Evolutionary conservation across 2,113 vertebrate species (phyloP).

Genomic region (Bombycilla garrulus): DNA sequence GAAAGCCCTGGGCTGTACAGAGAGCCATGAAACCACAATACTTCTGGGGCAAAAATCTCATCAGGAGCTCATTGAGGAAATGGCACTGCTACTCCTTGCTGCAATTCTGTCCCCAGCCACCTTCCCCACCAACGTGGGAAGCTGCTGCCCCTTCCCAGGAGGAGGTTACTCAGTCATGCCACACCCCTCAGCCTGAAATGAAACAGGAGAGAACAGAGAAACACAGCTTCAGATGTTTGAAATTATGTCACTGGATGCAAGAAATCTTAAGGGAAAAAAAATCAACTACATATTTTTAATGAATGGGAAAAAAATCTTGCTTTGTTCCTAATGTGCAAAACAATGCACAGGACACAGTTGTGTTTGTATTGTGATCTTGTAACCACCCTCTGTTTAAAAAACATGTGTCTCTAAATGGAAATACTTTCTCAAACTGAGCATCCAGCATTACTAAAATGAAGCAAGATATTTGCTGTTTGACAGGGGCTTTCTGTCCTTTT

Average conservation of each 20-base stretch:
- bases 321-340: not conserved
- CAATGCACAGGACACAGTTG: not conserved
- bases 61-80: not conserved
- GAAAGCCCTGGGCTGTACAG: not conserved
- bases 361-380: not conserved
- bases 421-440: not conserved
- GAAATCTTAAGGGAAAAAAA: not conserved
- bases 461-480: not conserved
- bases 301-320: not conserved
- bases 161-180: not conserved
- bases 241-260: not conserved
- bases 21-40: not conserved
- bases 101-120: not conserved
- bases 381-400: not conserved
- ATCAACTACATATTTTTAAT: accelerated
- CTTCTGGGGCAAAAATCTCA: not conserved
- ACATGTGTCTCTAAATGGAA: not conserved
- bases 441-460: not conserved
- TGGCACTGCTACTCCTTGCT: not conserved
- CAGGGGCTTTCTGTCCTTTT: not conserved
- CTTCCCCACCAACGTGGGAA: accelerated
- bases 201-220: not conserved
- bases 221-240: not conserved
- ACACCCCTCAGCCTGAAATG: not conserved
- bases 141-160: not conserved